A percentile compares a stretch with the other conserved stretches of the same genome.
These are phyloP conservation scores for Diaphora mendica DNA, from an alignment of 2,888 invertebrate genomes.

Conservation along the genomic window DNA sequence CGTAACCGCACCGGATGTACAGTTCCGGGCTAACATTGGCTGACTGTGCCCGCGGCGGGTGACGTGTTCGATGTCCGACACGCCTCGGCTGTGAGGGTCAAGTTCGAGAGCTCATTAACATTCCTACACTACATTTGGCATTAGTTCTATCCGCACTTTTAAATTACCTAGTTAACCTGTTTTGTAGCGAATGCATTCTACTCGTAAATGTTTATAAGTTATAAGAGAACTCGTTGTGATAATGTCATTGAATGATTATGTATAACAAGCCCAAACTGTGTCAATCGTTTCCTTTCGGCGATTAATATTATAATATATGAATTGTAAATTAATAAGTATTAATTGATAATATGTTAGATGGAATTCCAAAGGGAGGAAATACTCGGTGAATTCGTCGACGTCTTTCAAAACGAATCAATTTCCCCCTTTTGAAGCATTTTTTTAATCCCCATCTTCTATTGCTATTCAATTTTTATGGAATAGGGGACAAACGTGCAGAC, in stretches of 20 bases:
- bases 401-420: too few relatives aligned
- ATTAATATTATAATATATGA: neutral
- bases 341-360: neutral
- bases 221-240: conserved; percentile 5
- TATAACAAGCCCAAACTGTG: neutral
- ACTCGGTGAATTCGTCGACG: too few relatives aligned
- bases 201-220: neutral
- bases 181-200: neutral
- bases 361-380: neutral
- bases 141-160: neutral
- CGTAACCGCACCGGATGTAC: neutral
- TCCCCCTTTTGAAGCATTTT: too few relatives aligned
- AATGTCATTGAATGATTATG: neutral
- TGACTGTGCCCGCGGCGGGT: conserved; percentile 1
- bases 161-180: neutral
- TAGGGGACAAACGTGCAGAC: too few relatives aligned
- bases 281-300: conserved; percentile 3
- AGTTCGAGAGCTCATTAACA: conserved; percentile 20
- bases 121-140: conserved; percentile 7
- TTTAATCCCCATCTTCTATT: too few relatives aligned
- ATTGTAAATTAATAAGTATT: neutral
- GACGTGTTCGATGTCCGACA: conserved; percentile 6
- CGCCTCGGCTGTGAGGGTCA: conserved; percentile 10
- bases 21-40: conserved; percentile 10
- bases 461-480: too few relatives aligned